Conservation (phyloP, 2,113 vertebrate species). For the Antidorcas marsupialis region DNA sequence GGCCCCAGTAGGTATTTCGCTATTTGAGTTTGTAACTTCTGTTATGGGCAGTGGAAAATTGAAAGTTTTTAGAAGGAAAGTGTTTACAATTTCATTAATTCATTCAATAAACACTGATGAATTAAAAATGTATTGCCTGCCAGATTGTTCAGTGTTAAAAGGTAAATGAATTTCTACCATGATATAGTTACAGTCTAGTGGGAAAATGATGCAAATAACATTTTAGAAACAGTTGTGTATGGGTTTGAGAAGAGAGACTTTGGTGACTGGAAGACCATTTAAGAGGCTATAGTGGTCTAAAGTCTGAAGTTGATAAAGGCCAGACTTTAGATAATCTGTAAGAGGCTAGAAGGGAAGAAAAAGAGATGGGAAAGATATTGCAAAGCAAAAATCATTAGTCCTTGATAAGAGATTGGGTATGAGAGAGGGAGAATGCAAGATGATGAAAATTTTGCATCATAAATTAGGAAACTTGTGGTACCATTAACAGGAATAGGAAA, state of each 20-base stretch:
- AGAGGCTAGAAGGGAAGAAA: neutral
- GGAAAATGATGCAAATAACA: neutral
- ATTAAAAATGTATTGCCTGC: neutral
- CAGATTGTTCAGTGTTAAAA: neutral
- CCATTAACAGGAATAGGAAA: neutral
- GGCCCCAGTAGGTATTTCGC: neutral
- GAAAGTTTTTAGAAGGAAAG: conserved; percentile 2
- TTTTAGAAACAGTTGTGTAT: neutral
- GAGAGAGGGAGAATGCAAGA: neutral
- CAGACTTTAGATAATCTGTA: neutral
- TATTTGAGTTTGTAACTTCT: conserved; percentile 19
- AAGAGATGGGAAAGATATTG: neutral
- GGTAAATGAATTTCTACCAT: neutral
- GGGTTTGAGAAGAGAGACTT: neutral
- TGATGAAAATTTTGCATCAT: neutral
- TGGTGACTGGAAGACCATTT: neutral
- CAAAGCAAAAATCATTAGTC: neutral
- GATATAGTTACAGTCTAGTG: neutral
- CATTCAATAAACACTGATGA: neutral
- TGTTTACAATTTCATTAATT: conserved; percentile 7
- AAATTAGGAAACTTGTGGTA: neutral
- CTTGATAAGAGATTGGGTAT: neutral
- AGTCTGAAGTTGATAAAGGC: neutral
- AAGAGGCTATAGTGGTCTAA: neutral
- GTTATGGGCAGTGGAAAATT: neutral